Percentiles rank a stretch among this genome's conserved stretches.
Conservation (phyloP, 2,797 vertebrate genomes). For the Syndactyla subalaris region DNA sequence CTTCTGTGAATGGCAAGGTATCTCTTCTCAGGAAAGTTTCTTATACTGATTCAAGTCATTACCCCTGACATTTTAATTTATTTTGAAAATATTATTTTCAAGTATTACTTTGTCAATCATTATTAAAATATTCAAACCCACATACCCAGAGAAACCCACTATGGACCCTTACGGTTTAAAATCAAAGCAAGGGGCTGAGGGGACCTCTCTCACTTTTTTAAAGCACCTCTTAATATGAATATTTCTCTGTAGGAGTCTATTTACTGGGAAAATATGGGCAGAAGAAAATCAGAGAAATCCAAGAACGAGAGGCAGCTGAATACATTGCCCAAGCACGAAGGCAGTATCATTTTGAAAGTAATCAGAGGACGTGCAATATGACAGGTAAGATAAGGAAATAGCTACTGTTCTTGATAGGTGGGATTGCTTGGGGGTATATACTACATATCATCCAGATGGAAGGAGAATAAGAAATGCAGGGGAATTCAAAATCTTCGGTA, state of each 20-base stretch:
- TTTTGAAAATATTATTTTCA: neutral
- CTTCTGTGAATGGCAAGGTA: neutral
- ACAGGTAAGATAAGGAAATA: constrained; percentile 82
- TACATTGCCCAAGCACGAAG: constrained; percentile 92
- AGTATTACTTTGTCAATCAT: neutral
- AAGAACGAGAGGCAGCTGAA: constrained; percentile 91
- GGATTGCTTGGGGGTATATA: neutral
- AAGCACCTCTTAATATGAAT: neutral
- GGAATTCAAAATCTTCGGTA: neutral
- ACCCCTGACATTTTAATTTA: neutral
- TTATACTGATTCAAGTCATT: neutral
- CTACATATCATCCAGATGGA: neutral
- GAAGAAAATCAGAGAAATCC: constrained; percentile 91
- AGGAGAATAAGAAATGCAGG: neutral
- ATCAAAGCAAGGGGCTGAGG: neutral
- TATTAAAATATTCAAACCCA: neutral
- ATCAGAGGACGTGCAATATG: constrained; percentile 98
- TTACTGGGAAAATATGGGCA: constrained; percentile 93
- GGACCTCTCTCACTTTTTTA: neutral
- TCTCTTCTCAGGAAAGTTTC: neutral
- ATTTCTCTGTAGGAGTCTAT: constrained; percentile 85
- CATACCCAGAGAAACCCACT: rapidly evolving
- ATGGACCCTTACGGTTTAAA: neutral
- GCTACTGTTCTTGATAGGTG: neutral
- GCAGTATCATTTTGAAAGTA: constrained; percentile 97